A percentile compares a stretch with the other conserved stretches of the same genome.
These are phyloP conservation scores for Plagodis pulveraria DNA, from an alignment of 2,888 invertebrate species.

Conservation along the genomic window DNA sequence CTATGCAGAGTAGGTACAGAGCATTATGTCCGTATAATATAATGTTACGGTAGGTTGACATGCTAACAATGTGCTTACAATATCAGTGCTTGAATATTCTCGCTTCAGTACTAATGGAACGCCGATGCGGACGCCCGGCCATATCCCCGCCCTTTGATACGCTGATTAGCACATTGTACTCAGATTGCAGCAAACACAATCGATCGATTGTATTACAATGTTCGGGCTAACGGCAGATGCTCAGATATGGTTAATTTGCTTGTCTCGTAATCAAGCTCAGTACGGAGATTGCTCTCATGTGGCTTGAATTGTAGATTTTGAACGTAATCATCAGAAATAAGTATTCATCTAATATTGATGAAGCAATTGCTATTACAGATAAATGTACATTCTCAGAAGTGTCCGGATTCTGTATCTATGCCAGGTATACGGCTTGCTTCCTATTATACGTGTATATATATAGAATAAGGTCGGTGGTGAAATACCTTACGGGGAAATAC, in stretches of 20 bases:
- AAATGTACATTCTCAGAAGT: too few species aligned
- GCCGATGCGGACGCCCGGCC: slow-evolving; percentile 1
- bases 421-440: too few species aligned
- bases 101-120: slow-evolving; percentile 7
- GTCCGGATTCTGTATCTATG: too few species aligned
- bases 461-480: too few species aligned
- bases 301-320: not conserved
- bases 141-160: slow-evolving; percentile 11
- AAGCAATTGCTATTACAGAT: too few species aligned
- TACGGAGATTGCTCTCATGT: not conserved
- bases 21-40: too few species aligned
- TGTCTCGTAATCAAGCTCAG: slow-evolving; percentile 1
- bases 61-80: not conserved
- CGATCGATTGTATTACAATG: slow-evolving; percentile 8
- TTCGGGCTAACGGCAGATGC: slow-evolving; percentile 6
- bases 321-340: not conserved
- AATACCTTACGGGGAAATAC: too few species aligned
- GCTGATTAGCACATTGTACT: slow-evolving; percentile 11
- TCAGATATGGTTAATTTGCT: slow-evolving; percentile 12
- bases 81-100: not conserved
- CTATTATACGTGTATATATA: too few species aligned
- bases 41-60: too few species aligned
- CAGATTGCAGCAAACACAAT: slow-evolving; percentile 17
- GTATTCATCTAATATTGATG: too few species aligned
- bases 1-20: too few species aligned